Evolutionary conservation across 2,113 vertebrate genomes (phyloP), one percentile per base, ranked within the genome.

Genomic region (Platichthys stellatus): DNA sequence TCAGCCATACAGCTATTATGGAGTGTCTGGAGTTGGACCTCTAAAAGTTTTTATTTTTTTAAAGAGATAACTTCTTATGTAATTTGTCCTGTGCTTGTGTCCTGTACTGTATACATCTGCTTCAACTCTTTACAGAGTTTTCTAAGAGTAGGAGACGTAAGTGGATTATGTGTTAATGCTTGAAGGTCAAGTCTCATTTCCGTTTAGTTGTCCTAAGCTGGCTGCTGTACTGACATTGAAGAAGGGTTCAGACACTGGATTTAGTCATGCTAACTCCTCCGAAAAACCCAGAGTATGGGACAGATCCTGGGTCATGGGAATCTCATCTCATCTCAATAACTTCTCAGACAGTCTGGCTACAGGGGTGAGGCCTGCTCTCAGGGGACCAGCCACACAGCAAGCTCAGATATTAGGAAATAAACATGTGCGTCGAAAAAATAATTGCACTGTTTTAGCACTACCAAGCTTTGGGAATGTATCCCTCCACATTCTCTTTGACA

Each of bases 241-340:
- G 58, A 43, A 13, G 63, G 28, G 62, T 60, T 82, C 65, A 84
- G 63, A 76, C 23, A 11, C 35, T 53, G 78, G 73, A 80, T 74
- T 84, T 78, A 82, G 72, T 84, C 74, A 74, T 31, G 51, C 21
- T 68, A 71, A 80, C 59, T 78, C 62, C 24, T 70, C 49, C 9
- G 20, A 23, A 71, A 77, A 57, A 67, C 72, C 72, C 60, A 60
- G 23, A 75, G 65, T 61, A 78, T 20, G 11, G 5, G 35, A 54
- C 54, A 76, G 24, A 78, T 54, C 53, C 57, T 1, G 47, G 87
- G 83, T 89, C 87, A 86, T 88, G 88, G 76, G 89, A 92, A 89
- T 61, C 45, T 85, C 74, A 60, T 73, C 56, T 53, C 20, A 63
- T 69, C 65, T 74, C 58, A 71, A 60, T 79, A 72, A 81, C 71